These are phyloP conservation scores for Trachelipus rathkii DNA, from an alignment of 1,140 invertebrate genomes.

Conservation along the genomic window DNA sequence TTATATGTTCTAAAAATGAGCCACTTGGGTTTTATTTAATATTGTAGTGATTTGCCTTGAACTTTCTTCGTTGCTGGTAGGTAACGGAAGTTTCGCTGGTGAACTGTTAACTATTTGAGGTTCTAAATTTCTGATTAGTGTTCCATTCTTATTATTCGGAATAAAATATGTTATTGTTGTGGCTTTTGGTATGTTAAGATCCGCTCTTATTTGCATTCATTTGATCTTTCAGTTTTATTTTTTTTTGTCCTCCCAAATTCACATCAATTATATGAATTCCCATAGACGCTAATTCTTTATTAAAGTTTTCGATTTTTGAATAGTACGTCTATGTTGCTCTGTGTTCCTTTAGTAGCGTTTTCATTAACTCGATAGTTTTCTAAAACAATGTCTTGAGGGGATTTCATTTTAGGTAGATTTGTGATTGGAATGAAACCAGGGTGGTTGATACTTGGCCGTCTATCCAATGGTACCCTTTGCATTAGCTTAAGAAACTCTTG, in stretches of 20 bases:
- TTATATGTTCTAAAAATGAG: no score
- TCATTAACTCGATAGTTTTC: slow-evolving; percentile 8
- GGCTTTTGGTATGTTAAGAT: neutral
- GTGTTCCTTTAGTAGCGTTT: neutral
- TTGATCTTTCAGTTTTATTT: slow-evolving; percentile 9
- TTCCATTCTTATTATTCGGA: neutral
- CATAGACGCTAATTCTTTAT: slow-evolving; percentile 8
- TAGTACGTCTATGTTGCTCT: neutral
- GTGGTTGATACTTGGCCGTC: neutral
- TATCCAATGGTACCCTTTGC: no score
- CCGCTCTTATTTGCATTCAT: neutral
- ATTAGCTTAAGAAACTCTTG: neutral
- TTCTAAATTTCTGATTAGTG: neutral
- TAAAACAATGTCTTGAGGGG: neutral
- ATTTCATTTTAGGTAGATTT: neutral
- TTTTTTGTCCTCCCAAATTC: neutral
- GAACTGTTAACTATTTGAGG: neutral
- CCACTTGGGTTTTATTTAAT: no score
- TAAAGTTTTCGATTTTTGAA: neutral
- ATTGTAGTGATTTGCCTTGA: no score
- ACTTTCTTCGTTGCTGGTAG: no score
- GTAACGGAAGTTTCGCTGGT: no score
- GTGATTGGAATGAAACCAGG: neutral
- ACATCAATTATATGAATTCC: neutral
- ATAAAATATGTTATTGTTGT: neutral